Base-by-base conservation (phyloP, 1,140 invertebrate genomes). In the Riptortus pedestris region DNA sequence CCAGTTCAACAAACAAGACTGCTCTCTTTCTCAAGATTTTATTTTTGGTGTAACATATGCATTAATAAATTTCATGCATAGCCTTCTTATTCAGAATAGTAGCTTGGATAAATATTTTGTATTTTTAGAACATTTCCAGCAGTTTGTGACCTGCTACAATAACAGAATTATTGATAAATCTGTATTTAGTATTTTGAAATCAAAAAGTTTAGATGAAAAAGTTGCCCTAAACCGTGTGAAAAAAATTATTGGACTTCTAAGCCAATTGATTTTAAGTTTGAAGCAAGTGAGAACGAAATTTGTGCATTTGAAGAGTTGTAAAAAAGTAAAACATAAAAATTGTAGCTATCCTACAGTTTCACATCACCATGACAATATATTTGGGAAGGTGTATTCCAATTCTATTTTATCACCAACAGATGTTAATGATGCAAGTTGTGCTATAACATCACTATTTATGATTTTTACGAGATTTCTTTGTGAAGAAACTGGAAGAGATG, bases 21-120 rank as follows among this genome's bases (percentile, higher is more conserved):
- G 57, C 73, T 29, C 69, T 69, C 20, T 73, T 71, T 69, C 79
- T 38, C 79, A 83, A 61, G 81, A 81, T 70, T 84, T 80, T 67
- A 75, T 84, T 2, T 84, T 83, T 70, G 81, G 80, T 0, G 76
- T 80, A 1, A 77, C 77, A 1, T 83, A 83, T 65, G 81, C 78
- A 0, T 76, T 82, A 7, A 75, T 81, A 0, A 80, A 79, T 1
- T 81, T 83, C 68, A 76, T 83, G 18, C 81, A 83, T 65, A 80
- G 78, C 61, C 69, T 83, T 2, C 70, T 85, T 27, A 78, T 81
- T 70, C 82, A 84, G 33, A 73, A 74, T 33, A 47, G 64, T 33
- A 65, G 63, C 7, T 69, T 75, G 0, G 80, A 82, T 16, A 80
- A 80, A 65, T 51, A n/a, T 2, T 70, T 83, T 11, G 73, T 78